phyloP scores from a whole-genome alignment of 2,113 vertebrate genomes.

The Neodontobutis hainanensis region DNA sequence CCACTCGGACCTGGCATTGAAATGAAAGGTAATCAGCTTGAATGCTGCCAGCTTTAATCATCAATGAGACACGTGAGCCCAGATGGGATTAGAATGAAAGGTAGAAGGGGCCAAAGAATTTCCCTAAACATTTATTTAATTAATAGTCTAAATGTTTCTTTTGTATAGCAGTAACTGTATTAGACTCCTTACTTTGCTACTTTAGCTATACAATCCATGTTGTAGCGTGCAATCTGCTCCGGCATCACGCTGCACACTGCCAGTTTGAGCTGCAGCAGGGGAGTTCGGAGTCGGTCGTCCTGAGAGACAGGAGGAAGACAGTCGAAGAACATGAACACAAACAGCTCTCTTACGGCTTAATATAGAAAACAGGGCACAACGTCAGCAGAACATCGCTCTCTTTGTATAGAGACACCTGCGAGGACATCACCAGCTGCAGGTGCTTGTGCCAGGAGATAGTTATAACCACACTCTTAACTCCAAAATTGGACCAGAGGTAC shows the following conservation, averaged over 20 bases:
- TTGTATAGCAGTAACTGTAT: background rate
- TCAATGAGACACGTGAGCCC: no score
- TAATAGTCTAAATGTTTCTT: no score
- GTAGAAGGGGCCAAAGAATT: no score
- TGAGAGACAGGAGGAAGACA: conserved; percentile 50
- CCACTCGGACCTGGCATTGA: no score
- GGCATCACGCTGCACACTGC: conserved; percentile 96
- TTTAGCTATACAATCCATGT: conserved; percentile 96
- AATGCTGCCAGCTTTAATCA: no score
- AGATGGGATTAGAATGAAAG: no score
- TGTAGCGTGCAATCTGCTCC: conserved; percentile 93
- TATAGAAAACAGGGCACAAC: background rate
- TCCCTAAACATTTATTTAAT: no score
- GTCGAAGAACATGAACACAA: background rate
- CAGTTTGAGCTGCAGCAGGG: conserved; percentile 93
- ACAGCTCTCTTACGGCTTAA: background rate
- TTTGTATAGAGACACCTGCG: background rate
- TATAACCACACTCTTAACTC: no score
- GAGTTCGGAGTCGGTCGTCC: conserved; percentile 92
- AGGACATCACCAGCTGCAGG: background rate
- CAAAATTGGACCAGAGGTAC: no score
- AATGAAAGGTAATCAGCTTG: no score
- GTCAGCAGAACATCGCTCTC: background rate
- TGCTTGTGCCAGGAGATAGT: no score
- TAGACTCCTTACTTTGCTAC: conserved; percentile 84